phyloP scores from a whole-genome alignment of 2,888 invertebrate species.

The Callimorpha dominula region DNA sequence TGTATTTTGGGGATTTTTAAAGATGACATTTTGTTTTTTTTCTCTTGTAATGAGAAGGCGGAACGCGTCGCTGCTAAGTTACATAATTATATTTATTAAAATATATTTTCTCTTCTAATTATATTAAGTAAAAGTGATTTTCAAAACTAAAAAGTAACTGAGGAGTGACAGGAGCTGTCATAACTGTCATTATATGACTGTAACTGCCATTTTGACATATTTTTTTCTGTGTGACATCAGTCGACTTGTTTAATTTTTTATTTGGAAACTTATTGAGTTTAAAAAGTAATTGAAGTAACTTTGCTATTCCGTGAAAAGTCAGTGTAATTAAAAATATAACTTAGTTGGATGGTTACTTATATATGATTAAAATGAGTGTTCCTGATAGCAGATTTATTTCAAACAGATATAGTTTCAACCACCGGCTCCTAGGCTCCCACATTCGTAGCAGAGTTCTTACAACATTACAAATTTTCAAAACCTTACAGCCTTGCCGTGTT shows the following conservation, averaged over 20 bases:
- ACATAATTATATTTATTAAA: neutral
- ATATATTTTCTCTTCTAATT: neutral
- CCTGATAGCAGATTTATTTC: neutral
- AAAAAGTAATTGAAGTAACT: too few species aligned
- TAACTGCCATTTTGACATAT: neutral
- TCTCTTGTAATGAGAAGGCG: neutral
- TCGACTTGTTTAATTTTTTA: too few species aligned
- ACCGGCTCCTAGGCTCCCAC: neutral
- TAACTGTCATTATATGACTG: neutral
- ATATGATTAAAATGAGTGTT: neutral
- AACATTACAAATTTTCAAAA: neutral
- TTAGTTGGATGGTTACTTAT: neutral
- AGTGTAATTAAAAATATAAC: too few species aligned
- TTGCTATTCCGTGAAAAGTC: too few species aligned
- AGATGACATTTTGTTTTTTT: neutral
- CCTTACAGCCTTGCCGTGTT: neutral
- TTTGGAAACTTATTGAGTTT: too few species aligned
- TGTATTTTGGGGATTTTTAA: constrained; percentile 27
- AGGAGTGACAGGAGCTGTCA: constrained; percentile 1
- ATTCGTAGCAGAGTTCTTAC: neutral
- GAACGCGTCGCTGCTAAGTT: neutral
- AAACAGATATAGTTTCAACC: neutral
- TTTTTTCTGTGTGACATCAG: neutral
- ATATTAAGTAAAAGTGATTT: neutral
- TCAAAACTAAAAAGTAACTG: neutral